These are phyloP conservation scores for Andrena marginata DNA, from an alignment of 2,888 invertebrate species.

Conservation along the genomic window DNA sequence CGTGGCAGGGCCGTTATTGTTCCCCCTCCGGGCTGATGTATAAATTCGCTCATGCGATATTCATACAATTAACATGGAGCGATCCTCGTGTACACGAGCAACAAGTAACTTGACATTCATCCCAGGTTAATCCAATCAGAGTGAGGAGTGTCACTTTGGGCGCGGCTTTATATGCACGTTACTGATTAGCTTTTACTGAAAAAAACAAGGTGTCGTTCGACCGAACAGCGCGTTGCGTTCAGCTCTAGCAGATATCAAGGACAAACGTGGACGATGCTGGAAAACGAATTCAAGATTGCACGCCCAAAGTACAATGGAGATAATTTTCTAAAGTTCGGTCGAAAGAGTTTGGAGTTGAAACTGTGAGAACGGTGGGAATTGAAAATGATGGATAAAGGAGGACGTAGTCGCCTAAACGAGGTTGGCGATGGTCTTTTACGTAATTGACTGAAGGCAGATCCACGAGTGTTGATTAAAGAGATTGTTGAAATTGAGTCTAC, in stretches of 20 bases:
- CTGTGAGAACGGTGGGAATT: not conserved
- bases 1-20: constrained; percentile 47
- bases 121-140: constrained; percentile 74
- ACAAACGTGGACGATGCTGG: constrained; percentile 9
- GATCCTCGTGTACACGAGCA: constrained; percentile 43
- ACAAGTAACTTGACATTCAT: constrained; percentile 69
- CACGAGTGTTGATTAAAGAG: not conserved
- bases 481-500: not conserved
- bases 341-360: not conserved
- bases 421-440: not conserved
- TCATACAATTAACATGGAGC: constrained; percentile 72
- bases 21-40: constrained; percentile 49
- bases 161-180: constrained; percentile 68
- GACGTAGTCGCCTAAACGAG: not conserved
- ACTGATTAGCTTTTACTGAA: constrained; percentile 61
- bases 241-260: constrained; percentile 52
- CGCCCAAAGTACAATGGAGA: not conserved
- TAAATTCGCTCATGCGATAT: constrained; percentile 74
- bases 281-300: not conserved
- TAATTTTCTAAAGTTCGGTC: constrained; percentile 5
- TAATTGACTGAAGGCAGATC: not conserved
- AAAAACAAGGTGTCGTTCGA: constrained; percentile 43
- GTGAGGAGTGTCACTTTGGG: constrained; percentile 75
- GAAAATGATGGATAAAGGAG: not conserved
- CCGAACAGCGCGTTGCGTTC: constrained; percentile 41